Evolutionary conservation across 1,140 invertebrate genomes (phyloP).

Genomic region (Microplitis demolitor): DNA sequence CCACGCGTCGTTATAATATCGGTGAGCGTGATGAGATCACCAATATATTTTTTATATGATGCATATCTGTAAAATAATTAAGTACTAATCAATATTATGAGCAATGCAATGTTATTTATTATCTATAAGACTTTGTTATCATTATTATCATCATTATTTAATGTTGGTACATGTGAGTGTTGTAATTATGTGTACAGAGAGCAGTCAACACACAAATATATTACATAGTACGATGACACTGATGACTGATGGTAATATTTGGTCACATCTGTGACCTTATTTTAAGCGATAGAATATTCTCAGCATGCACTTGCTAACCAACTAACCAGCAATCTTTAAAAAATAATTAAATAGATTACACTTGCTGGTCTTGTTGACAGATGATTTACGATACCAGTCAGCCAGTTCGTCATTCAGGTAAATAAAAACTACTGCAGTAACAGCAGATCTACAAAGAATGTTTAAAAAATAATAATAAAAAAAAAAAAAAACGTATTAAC

Average conservation of each 20-base stretch:
- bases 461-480: too few species aligned
- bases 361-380: background rate
- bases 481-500: too few species aligned
- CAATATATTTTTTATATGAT: background rate
- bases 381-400: too few species aligned
- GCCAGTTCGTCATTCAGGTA: too few species aligned
- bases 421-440: too few species aligned
- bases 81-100: background rate
- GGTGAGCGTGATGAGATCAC: constrained; percentile 12
- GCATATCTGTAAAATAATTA: constrained; percentile 7
- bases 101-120: background rate
- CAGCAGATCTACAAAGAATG: too few species aligned
- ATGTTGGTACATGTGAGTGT: background rate
- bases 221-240: background rate
- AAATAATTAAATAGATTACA: background rate
- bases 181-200: background rate
- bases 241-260: constrained; percentile 33
- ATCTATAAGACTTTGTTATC: too few species aligned
- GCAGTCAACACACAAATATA: background rate
- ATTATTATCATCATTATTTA: too few species aligned
- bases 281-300: constrained; percentile 19
- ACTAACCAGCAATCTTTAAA: background rate
- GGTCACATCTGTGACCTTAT: constrained; percentile 31
- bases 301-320: background rate
- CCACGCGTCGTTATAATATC: constrained; percentile 5